These are phyloP conservation scores for Onychostruthus taczanowskii DNA, from an alignment of 2,113 vertebrate species.

Conservation along the genomic window DNA sequence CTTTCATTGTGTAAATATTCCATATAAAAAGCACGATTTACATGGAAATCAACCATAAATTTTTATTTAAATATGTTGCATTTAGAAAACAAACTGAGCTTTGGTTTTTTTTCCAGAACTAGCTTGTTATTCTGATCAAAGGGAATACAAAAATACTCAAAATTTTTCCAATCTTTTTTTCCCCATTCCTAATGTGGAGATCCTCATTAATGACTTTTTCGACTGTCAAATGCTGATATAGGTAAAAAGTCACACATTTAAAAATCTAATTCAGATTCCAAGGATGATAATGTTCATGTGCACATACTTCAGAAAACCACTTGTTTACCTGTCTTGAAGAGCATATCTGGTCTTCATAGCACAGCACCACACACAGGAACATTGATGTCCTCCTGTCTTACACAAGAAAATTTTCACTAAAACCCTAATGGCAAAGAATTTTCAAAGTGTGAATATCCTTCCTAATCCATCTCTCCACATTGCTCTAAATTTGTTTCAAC, in stretches of 20 bases:
- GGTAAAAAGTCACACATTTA: constrained; percentile 22
- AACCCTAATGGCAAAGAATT: neutral
- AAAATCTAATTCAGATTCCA: constrained; percentile 34
- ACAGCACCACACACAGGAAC: neutral
- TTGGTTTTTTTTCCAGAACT: neutral
- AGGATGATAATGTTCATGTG: neutral
- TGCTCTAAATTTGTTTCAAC: neutral
- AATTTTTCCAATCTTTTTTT: neutral
- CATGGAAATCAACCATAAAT: neutral
- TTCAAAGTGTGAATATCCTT: neutral
- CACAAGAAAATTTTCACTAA: neutral
- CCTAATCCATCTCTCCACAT: neutral
- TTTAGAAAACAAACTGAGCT: neutral
- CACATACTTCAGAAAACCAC: neutral
- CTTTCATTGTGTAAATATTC: constrained; percentile 1
- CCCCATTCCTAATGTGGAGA: neutral
- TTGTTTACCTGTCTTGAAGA: neutral
- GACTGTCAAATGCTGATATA: neutral
- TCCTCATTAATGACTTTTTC: constrained; percentile 2
- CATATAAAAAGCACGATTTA: neutral
- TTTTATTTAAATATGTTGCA: neutral
- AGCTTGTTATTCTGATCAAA: constrained; percentile 17
- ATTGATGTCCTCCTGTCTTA: neutral
- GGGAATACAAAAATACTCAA: neutral
- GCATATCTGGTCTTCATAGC: neutral